Evolutionary conservation across 2,888 invertebrate genomes (phyloP), one percentile per base, ranked within the genome.

Genomic region (Cantharis rustica): DNA sequence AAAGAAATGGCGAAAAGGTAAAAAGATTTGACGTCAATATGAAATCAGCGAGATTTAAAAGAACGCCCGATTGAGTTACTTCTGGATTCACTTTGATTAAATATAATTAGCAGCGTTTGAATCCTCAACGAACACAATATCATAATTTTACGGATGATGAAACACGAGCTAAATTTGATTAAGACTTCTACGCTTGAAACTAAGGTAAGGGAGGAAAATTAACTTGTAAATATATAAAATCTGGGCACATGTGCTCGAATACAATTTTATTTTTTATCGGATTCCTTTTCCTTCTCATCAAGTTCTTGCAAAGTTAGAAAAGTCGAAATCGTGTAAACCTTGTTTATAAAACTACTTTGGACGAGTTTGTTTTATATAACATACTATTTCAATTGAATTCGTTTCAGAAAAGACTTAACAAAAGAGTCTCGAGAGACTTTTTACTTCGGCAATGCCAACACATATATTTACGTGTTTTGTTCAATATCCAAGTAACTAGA

Each of bases 21-120:
- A n/a, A 47, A 47, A 47, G 47, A 31, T 13, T 13, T n/a, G 13
- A n/a, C 47, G 47, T 47, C n/a, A 47, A 47, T 47, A 47, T 47
- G n/a, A 47, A 47, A 47, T 47, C 68, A 68, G 16, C 13, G 11
- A 16, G 16, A 62, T 63, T 71, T 71, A 72, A 68, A 23, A 66
- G 20, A 63, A 23, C 16, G 64, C 20, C 61, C 70, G 74, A 74
- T 74, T 74, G 74, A 64, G 70, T 74, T 74, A 74, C 27, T 47
- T 64, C 64, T 70, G 69, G 74, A 69, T 74, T 74, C 74, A 26
- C 47, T 74, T 69, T 74, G 69, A 74, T 74, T 74, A 74, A 70
- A 47, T 62, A 47, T 69, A 74, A 74, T 74, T 69, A 74, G 74
- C 23, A 10, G 20, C 15, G 74, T 70, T 74, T 73, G 73, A 68